Conservation (phyloP, 2,797 vertebrate species). For the Cyclopterus lumpus region DNA sequence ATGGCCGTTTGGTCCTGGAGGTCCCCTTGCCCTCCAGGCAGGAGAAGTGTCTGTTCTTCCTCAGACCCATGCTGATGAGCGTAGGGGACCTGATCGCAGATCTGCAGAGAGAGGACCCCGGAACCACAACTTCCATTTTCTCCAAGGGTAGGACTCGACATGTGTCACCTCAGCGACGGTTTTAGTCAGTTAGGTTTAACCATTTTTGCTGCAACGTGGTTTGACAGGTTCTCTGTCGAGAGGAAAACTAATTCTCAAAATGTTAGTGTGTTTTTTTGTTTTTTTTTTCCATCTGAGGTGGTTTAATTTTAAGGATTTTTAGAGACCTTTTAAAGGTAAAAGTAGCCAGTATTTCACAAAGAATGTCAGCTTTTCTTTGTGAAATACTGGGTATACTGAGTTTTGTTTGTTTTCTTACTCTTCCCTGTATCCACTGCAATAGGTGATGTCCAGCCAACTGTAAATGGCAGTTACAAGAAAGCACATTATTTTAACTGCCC, state of each 20-base stretch:
- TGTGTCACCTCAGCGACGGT: neutral
- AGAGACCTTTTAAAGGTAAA: neutral
- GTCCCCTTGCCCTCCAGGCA: constrained; percentile 89
- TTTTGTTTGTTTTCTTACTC: neutral
- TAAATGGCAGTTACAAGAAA: neutral
- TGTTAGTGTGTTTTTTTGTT: neutral
- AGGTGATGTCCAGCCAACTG: neutral
- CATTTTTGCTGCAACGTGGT: neutral
- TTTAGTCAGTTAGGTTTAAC: neutral
- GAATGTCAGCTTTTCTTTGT: too few species aligned
- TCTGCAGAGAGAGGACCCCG: constrained; percentile 89
- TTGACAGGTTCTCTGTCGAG: neutral
- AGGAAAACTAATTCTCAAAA: neutral
- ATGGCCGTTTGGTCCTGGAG: constrained; percentile 89
- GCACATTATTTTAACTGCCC: neutral
- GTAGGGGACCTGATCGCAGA: constrained; percentile 88
- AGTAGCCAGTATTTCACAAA: neutral
- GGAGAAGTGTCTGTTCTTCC: constrained; percentile 90
- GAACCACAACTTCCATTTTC: constrained; percentile 80
- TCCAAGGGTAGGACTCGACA: constrained; percentile 78
- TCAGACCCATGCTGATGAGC: constrained; percentile 88
- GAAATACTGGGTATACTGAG: too few species aligned
- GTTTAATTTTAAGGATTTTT: neutral
- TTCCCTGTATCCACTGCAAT: neutral
- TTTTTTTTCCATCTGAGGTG: too few species aligned